Evolutionary conservation across 2,113 vertebrate genomes (phyloP).

Genomic region (Crotalus viridis): DNA sequence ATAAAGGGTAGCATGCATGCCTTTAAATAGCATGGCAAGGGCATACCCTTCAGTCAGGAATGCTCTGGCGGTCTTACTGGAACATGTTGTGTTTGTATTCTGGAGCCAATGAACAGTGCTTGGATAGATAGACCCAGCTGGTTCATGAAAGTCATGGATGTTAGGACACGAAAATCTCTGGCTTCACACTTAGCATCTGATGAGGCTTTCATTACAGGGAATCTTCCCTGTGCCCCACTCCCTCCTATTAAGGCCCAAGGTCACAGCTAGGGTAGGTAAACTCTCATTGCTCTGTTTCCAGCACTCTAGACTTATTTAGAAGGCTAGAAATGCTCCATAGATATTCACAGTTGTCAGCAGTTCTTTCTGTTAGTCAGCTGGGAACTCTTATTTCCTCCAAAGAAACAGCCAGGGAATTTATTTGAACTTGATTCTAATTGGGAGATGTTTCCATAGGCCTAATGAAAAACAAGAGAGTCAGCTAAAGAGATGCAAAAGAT

Average conservation of each 20-base stretch:
- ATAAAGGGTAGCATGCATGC: constrained; percentile 51
- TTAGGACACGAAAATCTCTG: constrained; percentile 33
- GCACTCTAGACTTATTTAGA: not conserved
- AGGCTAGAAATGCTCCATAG: not conserved
- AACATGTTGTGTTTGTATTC: constrained; percentile 38
- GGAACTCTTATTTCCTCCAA: not conserved
- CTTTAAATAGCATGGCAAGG: constrained; percentile 60
- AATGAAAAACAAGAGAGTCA: not conserved
- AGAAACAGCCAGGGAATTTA: not conserved
- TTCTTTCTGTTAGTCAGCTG: not conserved
- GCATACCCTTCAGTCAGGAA: constrained; percentile 55
- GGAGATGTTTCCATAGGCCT: not conserved
- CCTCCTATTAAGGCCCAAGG: not conserved
- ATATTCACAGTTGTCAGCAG: not conserved
- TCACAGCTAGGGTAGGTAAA: not conserved
- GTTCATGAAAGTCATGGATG: not conserved
- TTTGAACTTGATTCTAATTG: not conserved
- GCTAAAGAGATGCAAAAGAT: not conserved
- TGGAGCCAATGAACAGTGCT: not conserved
- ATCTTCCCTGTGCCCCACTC: not conserved
- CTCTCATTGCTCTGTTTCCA: not conserved
- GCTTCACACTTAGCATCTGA: not conserved
- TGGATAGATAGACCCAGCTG: not conserved
- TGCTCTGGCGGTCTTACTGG: constrained; percentile 52
- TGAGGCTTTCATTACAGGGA: fast-evolving